Base-by-base conservation (phyloP, 92 coral and sea anemone species). In the Porites cylindrica region DNA sequence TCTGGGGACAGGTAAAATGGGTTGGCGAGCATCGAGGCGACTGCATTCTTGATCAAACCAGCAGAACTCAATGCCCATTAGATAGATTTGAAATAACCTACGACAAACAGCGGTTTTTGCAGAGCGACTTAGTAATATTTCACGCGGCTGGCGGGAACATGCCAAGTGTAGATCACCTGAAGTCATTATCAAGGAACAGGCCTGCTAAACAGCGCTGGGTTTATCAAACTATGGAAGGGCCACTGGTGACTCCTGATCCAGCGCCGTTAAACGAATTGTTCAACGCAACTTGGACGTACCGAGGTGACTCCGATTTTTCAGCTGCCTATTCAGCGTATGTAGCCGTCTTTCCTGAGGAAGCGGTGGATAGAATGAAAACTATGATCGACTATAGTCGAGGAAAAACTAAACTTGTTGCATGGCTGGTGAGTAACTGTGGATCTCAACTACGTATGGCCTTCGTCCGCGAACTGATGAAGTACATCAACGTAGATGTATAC, bases 341-440 rank as follows among this genome's bases (percentile, higher is more conserved):
- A 13, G 89, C 79, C 52, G 63, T 89, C 5, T 54, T 32, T 32
- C 53, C 76, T 17, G 85, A 81, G 19, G 63, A 88, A 32, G 19
- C 10, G 12, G 23, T 23, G 19, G 50, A 90, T 18, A 61, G 70
- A 21, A 19, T 24, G 12, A 51, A 17, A 12, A 47, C 51, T 24
- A 18, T 4, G 10, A 50, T 51, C 20, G 90, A 96, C 64, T 91
- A 85, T 73, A 88, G 93, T 13, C 7, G 38, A 18, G 95, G 92
- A 10, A 96, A 96, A 75, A 90, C 91, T 65, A 90, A 93, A 62
- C 91, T 94, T 0, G 88, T 94, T 0, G 97, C 95, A 1, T 96
- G 98, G 98, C 72, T 94, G 91, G 98, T 91, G 1, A 88, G 98
- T 29, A 82, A 96, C 32, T 96, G 98, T 77, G 98, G 96, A 66